phyloP scores from a whole-genome alignment of 2,888 invertebrate species.

The Zhengitettix transpicula region DNA sequence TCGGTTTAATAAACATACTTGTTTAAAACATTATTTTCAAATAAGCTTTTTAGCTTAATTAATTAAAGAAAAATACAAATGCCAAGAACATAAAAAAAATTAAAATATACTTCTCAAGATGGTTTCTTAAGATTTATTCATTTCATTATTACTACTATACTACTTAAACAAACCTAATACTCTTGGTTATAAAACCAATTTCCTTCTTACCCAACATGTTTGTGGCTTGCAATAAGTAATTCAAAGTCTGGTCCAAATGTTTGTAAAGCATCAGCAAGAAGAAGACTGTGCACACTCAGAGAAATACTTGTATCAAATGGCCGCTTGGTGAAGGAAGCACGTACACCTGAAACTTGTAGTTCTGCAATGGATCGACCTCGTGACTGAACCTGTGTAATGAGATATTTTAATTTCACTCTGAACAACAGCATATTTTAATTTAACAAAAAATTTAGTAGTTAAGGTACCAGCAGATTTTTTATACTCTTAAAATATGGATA shows the following conservation, averaged over 20 bases:
- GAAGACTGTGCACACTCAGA: conserved; percentile 78
- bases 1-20: too few species aligned
- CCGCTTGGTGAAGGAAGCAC: conserved; percentile 55
- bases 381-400: conserved; percentile 47
- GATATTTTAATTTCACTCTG: background rate
- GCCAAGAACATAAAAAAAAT: too few species aligned
- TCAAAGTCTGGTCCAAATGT: conserved; percentile 93
- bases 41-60: too few species aligned
- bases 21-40: too few species aligned
- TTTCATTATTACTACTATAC: too few species aligned
- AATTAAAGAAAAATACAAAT: too few species aligned
- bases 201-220: conserved; percentile 61
- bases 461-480: too few species aligned
- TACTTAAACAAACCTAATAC: too few species aligned
- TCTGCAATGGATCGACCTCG: conserved; percentile 82
- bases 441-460: background rate
- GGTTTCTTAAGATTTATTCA: too few species aligned
- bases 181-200: too few species aligned
- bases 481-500: too few species aligned
- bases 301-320: conserved; percentile 58
- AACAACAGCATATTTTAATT: background rate
- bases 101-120: too few species aligned
- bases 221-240: conserved; percentile 83
- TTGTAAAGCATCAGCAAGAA: conserved; percentile 88
- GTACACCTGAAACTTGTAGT: conserved; percentile 69